A percentile compares a stretch with the other conserved stretches of the same genome.
Evolutionary conservation across 2,113 vertebrate species (phyloP).

Genomic region (Dicaeum eximium): DNA sequence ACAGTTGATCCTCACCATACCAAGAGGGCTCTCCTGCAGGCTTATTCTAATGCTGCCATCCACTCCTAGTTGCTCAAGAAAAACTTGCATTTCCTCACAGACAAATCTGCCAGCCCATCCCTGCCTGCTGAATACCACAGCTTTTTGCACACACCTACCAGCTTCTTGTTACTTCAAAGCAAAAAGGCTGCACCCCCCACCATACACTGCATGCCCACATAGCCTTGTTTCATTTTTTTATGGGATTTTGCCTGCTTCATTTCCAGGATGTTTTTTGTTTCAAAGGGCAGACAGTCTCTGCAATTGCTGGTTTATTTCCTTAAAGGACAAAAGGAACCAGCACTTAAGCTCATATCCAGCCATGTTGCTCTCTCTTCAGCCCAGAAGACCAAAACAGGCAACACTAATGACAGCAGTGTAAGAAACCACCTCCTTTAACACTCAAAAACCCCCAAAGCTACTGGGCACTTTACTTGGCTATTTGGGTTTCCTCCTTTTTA

Average conservation of each 20-base stretch:
- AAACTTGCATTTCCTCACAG: background rate
- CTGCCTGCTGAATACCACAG: background rate
- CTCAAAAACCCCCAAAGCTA: background rate
- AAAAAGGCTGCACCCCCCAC: background rate
- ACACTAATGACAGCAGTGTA: background rate
- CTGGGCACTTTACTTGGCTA: background rate
- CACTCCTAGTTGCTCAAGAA: background rate
- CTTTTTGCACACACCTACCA: background rate
- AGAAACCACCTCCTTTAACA: background rate
- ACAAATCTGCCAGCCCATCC: background rate
- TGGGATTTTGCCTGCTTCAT: background rate
- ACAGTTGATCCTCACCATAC: fast-evolving
- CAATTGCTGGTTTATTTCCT: background rate
- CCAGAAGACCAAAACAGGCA: background rate
- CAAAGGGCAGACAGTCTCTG: background rate
- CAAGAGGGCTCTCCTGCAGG: background rate
- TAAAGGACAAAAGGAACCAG: background rate
- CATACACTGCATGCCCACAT: background rate
- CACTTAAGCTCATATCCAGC: background rate
- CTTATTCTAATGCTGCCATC: background rate
- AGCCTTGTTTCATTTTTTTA: background rate
- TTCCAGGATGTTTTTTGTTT: background rate
- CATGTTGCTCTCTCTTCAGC: background rate
- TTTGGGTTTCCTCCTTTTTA: background rate
- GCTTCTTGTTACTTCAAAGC: background rate